Percentiles rank a stretch among this genome's conserved stretches.
Evolutionary conservation across 1,140 invertebrate genomes (phyloP).

Genomic region (Ganaspis sp.): DNA sequence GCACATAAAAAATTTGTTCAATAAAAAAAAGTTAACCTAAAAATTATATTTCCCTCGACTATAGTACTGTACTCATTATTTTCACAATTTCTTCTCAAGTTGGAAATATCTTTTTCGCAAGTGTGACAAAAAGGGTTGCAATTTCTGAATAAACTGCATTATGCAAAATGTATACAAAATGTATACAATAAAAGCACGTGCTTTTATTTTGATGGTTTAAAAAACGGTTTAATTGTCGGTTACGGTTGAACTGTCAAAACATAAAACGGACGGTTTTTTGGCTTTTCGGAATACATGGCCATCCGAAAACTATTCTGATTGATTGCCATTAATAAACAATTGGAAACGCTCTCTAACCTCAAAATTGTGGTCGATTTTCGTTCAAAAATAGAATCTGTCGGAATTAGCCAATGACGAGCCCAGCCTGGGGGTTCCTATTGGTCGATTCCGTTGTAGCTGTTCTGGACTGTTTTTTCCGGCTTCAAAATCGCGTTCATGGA

Average conservation of each 20-base stretch:
- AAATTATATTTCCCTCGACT: no score
- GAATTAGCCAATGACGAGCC: background rate
- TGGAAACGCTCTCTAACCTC: conserved; percentile 12
- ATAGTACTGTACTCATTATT: no score
- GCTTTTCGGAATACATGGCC: conserved; percentile 3
- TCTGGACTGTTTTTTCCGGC: background rate
- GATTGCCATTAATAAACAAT: conserved; percentile 3
- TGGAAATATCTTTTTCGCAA: no score
- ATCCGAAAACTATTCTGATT: background rate
- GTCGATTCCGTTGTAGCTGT: background rate
- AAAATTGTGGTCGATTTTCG: background rate
- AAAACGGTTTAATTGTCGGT: background rate
- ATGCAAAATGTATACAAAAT: no score
- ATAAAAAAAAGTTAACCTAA: no score
- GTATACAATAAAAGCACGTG: conserved; percentile 21
- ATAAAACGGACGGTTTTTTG: background rate
- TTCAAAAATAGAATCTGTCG: background rate
- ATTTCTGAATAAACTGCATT: no score
- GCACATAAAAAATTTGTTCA: no score
- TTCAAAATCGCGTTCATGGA: conserved; percentile 2
- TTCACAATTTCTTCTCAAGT: no score
- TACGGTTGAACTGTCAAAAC: conserved; percentile 15
- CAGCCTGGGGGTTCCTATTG: background rate
- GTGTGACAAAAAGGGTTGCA: no score
- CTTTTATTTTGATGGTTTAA: conserved; percentile 21